Percentiles rank a stretch among this genome's conserved stretches.
Evolutionary conservation across 2,113 vertebrate genomes (phyloP).

Genomic region (Cebus imitator): DNA sequence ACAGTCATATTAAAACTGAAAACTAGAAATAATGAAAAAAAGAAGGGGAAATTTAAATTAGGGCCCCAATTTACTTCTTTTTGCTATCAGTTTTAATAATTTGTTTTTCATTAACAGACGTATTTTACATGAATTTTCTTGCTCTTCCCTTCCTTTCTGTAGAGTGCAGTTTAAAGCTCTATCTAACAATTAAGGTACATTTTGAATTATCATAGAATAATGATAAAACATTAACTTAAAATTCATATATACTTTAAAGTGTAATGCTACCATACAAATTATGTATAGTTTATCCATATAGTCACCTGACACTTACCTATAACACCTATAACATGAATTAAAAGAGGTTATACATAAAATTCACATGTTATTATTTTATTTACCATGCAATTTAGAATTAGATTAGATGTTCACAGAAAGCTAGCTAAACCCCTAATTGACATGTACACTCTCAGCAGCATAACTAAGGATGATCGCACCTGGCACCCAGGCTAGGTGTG

Average conservation of each 20-base stretch:
- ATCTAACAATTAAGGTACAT: neutral
- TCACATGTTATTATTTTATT: neutral
- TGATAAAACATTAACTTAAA: neutral
- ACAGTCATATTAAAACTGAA: neutral
- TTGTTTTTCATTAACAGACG: neutral
- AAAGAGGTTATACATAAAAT: neutral
- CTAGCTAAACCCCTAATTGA: neutral
- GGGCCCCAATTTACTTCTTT: neutral
- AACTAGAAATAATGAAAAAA: neutral
- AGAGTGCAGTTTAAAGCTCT: neutral
- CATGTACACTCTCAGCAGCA: neutral
- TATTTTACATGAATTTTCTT: neutral
- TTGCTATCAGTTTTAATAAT: neutral
- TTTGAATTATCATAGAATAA: neutral
- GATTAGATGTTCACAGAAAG: neutral
- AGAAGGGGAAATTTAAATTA: neutral
- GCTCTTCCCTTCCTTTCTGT: neutral
- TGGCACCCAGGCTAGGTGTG: neutral
- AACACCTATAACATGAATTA: neutral
- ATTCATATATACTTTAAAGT: neutral
- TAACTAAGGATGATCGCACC: neutral
- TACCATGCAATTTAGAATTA: constrained; percentile 11
- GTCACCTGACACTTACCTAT: neutral
- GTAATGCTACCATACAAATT: neutral
- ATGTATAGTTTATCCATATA: neutral